These are phyloP conservation scores for Eira barbara DNA, from an alignment of 2,113 vertebrate genomes.

Conservation along the genomic window DNA sequence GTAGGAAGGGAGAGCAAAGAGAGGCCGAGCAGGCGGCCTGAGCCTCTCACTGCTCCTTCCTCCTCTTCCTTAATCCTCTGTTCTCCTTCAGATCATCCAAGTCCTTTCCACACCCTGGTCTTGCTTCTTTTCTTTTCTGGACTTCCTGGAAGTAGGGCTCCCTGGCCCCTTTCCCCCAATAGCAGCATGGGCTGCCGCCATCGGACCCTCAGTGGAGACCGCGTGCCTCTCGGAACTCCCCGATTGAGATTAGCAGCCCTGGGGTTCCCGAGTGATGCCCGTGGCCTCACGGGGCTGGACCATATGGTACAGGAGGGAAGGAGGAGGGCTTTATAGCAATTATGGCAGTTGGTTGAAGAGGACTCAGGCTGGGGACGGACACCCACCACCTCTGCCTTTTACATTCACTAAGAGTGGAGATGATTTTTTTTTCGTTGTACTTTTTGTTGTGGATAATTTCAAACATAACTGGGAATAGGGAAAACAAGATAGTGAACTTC, in stretches of 20 bases:
- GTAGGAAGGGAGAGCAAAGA: background rate
- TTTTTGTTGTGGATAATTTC: background rate
- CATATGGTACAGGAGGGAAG: background rate
- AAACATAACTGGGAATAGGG: background rate
- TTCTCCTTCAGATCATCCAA: background rate
- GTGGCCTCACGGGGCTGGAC: background rate
- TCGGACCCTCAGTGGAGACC: background rate
- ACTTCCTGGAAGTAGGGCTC: background rate
- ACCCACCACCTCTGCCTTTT: background rate
- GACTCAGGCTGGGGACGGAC: background rate
- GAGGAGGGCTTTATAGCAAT: background rate
- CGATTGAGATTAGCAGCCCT: background rate
- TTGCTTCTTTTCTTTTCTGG: background rate
- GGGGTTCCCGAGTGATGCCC: background rate
- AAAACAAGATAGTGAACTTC: background rate
- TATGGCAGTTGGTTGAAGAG: background rate
- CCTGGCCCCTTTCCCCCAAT: background rate
- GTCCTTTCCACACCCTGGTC: background rate
- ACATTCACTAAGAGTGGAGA: background rate
- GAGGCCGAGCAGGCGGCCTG: background rate
- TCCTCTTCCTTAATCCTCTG: background rate
- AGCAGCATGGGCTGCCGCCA: background rate
- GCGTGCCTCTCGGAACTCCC: background rate
- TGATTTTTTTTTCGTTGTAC: background rate
- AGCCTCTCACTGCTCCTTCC: background rate